Percentiles rank a stretch among this genome's conserved stretches.
Conservation (phyloP, 2,888 invertebrate species). For the Griposia aprilina region DNA sequence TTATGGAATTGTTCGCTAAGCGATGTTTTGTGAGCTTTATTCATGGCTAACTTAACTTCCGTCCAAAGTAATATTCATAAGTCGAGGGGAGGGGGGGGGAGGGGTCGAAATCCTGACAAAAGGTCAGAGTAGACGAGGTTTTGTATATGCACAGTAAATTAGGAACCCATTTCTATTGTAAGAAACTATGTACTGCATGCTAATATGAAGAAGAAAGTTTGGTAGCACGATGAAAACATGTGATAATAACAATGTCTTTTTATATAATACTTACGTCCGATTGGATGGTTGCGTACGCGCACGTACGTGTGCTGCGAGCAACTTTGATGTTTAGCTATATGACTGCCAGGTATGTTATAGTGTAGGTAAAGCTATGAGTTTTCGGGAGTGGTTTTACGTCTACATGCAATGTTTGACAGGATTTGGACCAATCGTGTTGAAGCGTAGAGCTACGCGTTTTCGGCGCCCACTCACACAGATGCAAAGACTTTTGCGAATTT, state of each 20-base stretch:
- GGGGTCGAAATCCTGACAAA: constrained; percentile 32
- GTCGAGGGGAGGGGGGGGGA: constrained; percentile 24
- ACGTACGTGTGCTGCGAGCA: constrained; percentile 19
- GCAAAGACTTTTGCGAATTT: constrained; percentile 22
- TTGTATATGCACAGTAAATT: constrained; percentile 50
- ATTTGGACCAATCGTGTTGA: constrained; percentile 17
- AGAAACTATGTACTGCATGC: constrained; percentile 30
- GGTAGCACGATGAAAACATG: constrained; percentile 18
- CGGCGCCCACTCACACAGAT: background rate
- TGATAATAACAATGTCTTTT: constrained; percentile 42
- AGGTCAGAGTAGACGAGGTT: constrained; percentile 22
- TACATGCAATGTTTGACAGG: constrained; percentile 7
- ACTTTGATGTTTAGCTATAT: constrained; percentile 29
- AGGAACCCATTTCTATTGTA: constrained; percentile 60
- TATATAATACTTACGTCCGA: constrained; percentile 45
- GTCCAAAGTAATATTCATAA: constrained; percentile 57
- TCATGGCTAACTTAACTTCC: constrained; percentile 56
- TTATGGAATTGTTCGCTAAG: constrained; percentile 58
- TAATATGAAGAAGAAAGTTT: constrained; percentile 4
- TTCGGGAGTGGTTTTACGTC: background rate
- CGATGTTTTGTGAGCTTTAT: constrained; percentile 59
- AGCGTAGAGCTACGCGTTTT: background rate
- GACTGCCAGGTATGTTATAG: constrained; percentile 31
- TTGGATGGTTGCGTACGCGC: constrained; percentile 29
- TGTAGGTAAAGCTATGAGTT: constrained; percentile 11